Base-by-base conservation (phyloP, 2,888 invertebrate genomes). In the Orthonevra nobilis region DNA sequence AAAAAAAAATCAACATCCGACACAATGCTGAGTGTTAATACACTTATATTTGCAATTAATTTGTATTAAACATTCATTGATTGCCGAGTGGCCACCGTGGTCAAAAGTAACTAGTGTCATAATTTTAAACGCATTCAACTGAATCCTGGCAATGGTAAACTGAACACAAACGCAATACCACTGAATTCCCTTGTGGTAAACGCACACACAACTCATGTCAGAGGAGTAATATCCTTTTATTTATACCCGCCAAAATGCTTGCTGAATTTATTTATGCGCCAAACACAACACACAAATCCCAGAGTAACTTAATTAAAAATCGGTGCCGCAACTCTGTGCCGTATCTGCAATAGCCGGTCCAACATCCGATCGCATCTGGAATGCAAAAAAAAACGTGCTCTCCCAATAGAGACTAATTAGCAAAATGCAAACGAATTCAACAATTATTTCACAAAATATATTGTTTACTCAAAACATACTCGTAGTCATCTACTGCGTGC, bases 381-480 rank as follows among this genome's bases (percentile, higher is more conserved):
- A n/a, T n/a, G n/a, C 3, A 23, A 14, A 19, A 36, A 36, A 48
- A 61, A n/a, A n/a, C n/a, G n/a, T n/a, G n/a, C n/a, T n/a, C n/a
- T n/a, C 26, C 64, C 42, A 42, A 42, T 42, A 26, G 52, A 64
- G 64, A 52, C 40, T 52, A 64, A 64, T 64, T 64, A 64, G 42
- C 40, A n/a, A 23, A 48, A 48, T 20, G 48, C 50, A 50, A 63
- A 40, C 50, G 40, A 63, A 63, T 63, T 64, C 32, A 64, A 40
- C 34, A 64, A 52, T n/a, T n/a, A n/a, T 64, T 63, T 63, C 38
- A 19, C 40, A 10, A 19, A 63, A 50, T 63, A 38, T 40, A 63
- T 30, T 30, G 38, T 30, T 40, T 28, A 40, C 28, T 40, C 56
- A 28, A 42, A 23, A 42, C 23, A 20, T 3, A 23, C 9, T 32